Percentiles rank a stretch among this genome's conserved stretches.
These are phyloP conservation scores for Neotragus moschatus DNA, from an alignment of 2,113 vertebrate genomes.

Conservation along the genomic window DNA sequence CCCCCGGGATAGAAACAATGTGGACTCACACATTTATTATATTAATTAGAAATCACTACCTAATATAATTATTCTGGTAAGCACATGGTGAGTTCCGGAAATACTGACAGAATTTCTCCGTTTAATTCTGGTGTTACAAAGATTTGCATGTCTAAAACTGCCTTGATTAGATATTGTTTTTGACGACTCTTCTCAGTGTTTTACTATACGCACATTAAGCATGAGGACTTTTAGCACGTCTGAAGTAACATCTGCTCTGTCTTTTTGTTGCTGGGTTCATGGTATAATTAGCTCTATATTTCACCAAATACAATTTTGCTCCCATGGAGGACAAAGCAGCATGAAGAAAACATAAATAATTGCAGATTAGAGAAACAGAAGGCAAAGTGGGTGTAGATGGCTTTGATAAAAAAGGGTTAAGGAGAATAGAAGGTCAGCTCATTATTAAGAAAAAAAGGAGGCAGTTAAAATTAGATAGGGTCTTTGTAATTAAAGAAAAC, in stretches of 20 bases:
- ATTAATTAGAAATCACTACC: constrained; percentile 76
- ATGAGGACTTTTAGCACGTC: constrained; percentile 81
- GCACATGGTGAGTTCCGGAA: constrained; percentile 73
- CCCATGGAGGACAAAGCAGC: constrained; percentile 84
- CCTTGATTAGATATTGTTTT: constrained; percentile 77
- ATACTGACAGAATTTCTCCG: constrained; percentile 74
- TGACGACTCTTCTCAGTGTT: constrained; percentile 68
- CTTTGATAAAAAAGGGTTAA: constrained; percentile 86
- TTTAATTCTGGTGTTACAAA: constrained; percentile 78
- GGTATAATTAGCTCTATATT: constrained; percentile 89
- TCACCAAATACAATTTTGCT: constrained; percentile 88
- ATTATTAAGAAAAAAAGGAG: constrained; percentile 74
- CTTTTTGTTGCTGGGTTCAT: constrained; percentile 87
- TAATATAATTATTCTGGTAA: constrained; percentile 74
- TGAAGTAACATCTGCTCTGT: constrained; percentile 89
- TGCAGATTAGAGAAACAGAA: constrained; percentile 90
- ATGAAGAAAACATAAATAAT: constrained; percentile 90
- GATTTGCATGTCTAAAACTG: constrained; percentile 81
- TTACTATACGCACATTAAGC: constrained; percentile 80
- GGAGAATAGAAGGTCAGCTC: constrained; percentile 85
- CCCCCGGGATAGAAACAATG: constrained; percentile 44
- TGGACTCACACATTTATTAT: constrained; percentile 75
- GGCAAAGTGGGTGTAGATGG: constrained; percentile 85
- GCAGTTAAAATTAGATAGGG: constrained; percentile 76
- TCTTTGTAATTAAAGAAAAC: constrained; percentile 70